phyloP scores from a whole-genome alignment of 2,113 vertebrate species.

The Suricata suricatta region DNA sequence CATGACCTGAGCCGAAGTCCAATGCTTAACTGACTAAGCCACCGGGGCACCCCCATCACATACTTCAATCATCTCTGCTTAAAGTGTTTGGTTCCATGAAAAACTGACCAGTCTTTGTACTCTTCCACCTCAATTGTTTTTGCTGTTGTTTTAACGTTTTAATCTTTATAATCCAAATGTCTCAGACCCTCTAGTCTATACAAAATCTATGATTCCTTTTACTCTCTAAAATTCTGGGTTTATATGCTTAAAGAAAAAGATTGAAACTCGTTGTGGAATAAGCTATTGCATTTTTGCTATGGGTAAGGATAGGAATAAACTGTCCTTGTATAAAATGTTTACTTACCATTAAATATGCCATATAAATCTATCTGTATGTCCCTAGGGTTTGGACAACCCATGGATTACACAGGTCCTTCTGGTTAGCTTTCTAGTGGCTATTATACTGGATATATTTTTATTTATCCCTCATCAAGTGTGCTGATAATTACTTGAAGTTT shows the following conservation, averaged over 20 bases:
- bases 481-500: neutral
- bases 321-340: neutral
- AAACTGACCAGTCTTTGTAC: neutral
- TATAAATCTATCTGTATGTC: neutral
- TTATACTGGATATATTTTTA: neutral
- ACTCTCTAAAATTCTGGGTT: neutral
- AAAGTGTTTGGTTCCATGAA: neutral
- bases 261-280: neutral
- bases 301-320: constrained; percentile 11
- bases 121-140: neutral
- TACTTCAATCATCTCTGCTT: neutral
- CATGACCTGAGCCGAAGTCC: no score
- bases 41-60: neutral
- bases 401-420: neutral
- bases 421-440: neutral
- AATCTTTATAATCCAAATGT: neutral
- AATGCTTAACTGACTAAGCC: no score
- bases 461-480: neutral
- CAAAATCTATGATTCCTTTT: no score
- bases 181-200: neutral
- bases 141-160: neutral
- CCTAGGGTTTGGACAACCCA: neutral
- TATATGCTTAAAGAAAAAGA: neutral
- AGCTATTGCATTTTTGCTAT: neutral
- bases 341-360: neutral